phyloP scores from a whole-genome alignment of 2,113 vertebrate genomes.

The Coregonus clupeaformis region DNA sequence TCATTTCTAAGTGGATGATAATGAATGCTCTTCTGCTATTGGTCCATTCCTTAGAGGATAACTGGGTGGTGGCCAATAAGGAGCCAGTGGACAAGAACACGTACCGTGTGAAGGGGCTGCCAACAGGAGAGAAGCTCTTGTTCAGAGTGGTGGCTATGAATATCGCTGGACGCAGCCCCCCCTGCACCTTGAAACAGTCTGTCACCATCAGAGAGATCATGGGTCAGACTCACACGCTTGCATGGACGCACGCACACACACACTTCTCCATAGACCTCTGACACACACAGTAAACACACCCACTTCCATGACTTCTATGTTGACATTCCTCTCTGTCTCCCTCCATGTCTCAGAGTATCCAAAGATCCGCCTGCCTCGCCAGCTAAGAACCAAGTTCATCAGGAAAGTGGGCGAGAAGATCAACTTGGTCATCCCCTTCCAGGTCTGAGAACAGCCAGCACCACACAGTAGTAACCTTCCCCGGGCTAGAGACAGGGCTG shows the following conservation, averaged over 20 bases:
- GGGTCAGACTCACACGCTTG: slow-evolving; percentile 67
- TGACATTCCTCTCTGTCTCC: background rate
- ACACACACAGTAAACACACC: background rate
- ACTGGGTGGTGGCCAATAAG: slow-evolving; percentile 79
- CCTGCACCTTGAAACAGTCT: slow-evolving; percentile 72
- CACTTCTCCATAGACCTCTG: background rate
- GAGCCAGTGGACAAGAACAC: slow-evolving; percentile 72
- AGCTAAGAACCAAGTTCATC: slow-evolving; percentile 81
- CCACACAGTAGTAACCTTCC: background rate
- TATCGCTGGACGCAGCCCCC: slow-evolving; percentile 81
- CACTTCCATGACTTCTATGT: background rate
- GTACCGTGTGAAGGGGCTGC: slow-evolving; percentile 79
- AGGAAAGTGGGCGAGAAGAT: slow-evolving; percentile 81
- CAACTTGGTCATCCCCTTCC: slow-evolving; percentile 89
- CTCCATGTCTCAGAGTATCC: slow-evolving; percentile 79
- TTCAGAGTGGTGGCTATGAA: slow-evolving; percentile 85
- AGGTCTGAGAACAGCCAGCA: slow-evolving; percentile 71
- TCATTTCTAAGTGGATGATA: background rate
- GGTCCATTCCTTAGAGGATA: slow-evolving; percentile 66
- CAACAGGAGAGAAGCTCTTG: slow-evolving; percentile 80
- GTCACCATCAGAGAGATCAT: slow-evolving; percentile 86
- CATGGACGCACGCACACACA: background rate
- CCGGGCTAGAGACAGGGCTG: no score
- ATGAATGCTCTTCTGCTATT: background rate
- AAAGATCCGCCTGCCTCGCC: slow-evolving; percentile 86